Evolutionary conservation across 2,888 invertebrate species (phyloP), one percentile per base, ranked within the genome.

Genomic region (Rosalia funebris): DNA sequence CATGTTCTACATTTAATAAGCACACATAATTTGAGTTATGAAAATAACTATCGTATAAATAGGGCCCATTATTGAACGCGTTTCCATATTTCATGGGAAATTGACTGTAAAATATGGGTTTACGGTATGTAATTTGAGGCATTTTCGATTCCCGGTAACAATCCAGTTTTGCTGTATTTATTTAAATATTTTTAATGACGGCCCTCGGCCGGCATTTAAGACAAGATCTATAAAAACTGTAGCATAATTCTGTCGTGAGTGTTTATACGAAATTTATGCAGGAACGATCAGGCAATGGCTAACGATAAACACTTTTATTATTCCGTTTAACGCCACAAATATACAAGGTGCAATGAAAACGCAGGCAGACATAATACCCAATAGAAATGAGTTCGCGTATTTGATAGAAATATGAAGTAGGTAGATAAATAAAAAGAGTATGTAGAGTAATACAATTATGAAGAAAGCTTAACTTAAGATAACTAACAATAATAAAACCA

Each of bases 1-100:
- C 39, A 45, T 60, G 60, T 55, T 36, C 53, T 39, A 46, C 45
- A 46, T 47, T 39, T 60, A 60, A 60, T 60, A 53, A 54, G 50
- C 52, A 42, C 36, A 52, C 47, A 36, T 60, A 60, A 60, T 60
- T 34, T 20, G 36, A 59, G 59, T 47, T 36, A 55, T 55, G 60
- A 36, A 55, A 47, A 55, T 60, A 60, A n/a, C 53, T 60, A 54
- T 48, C 56, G 56, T 16, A 45, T 56, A 56, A 56, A 56, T 47
- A 19, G 19, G 47, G 41, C 41, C 41, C 41, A 56, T 56, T 56
- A 56, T 48, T 19, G 41, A 12, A 56, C 56, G 31, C 37, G 47
- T 14, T 41, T 56, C 46, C 32, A 56, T 39, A 56, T 47, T 48
- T 56, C 46, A 47, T 56, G 41, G 16, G 37, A 45, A 56, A 56